Evolutionary conservation across 2,888 invertebrate genomes (phyloP), one percentile per base, ranked within the genome.

Genomic region (Brenthis ino): DNA sequence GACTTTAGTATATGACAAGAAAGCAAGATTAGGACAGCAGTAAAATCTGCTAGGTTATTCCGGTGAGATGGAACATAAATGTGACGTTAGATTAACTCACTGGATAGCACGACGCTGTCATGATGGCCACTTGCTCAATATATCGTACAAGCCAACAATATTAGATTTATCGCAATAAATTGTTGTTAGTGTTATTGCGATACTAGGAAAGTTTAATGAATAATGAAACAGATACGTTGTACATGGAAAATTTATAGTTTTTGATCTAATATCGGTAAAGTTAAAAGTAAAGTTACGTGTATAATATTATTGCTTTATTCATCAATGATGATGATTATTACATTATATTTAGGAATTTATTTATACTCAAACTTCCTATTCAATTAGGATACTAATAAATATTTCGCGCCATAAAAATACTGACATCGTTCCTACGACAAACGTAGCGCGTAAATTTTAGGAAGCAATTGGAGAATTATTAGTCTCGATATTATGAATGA

Each of bases 101-200:
- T 20, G 53, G 55, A 66, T 64, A 61, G 54, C 20, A 57, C 28
- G 47, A 51, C 65, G 60, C 63, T 53, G 68, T 70, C 63, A 67
- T 47, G 66, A 61, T 65, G 70, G 64, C 58, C 67, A 57, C 67
- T 47, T 48, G 67, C 48, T 66, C 67, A 67, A 69, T 69, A 69
- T 65, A 69, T 72, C 57, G 64, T 69, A 50, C 61, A 57, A 57
- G 57, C 67, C 57, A 65, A 69, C 67, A 67, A 69, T 67, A 72
- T 67, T 72, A 69, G 69, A 69, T 72, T 69, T 65, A 69, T 69
- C 57, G 63, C 61, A 54, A 60, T 57, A 63, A 53, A 67, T 67
- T 58, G 53, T 58, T 65, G 65, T 67, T 69, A 69, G 63, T 57
- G 47, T 55, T 55, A 57, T 51, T 51, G 68, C 65, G 48, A 37